Base-by-base conservation (phyloP, 2,113 vertebrate species). In the Pantherophis guttatus region DNA sequence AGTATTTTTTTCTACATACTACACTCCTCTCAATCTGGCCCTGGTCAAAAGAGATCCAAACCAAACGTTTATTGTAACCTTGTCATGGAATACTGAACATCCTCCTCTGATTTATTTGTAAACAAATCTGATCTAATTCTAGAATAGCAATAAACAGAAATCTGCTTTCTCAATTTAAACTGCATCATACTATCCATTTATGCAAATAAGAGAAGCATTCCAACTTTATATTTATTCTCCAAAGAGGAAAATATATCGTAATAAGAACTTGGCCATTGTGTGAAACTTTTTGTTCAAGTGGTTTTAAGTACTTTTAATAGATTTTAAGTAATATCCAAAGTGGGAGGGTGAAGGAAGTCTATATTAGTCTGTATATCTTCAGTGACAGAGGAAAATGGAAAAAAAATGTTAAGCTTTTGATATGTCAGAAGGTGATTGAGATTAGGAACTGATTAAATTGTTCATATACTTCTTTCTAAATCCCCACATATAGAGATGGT, bases 161-260 rank as follows among this genome's bases (percentile, higher is more conserved):
- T 44, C 81, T 52, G 11, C 26, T 62, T 57, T 21, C 39, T 29
- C 54, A 85, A 85, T 55, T 33, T 44, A 39, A 52, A 81, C 2
- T 26, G 85, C 29, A 29, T 59, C 3, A 29, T 48, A 7, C 10
- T 48, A 7, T 29, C 85, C 91, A 87, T 13, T 59, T 58, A 86
- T 87, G 57, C 26, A 87, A 87, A 62, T 2, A 33, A 7, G 57
- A 87, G 10, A 87, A 9, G 21, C 29, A 12, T 59, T 48, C 23
- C 26, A 58, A 39, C 5, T 44, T 23, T 58, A 44, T 39, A 81
- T 81, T 24, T 85, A 39, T 81, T 85, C 33, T 23, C 90, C 94
- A 92, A 91, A 39, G 87, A 92, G 90, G 92, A 58, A 70, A 94
- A 94, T 94, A 89, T 5, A 12, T 29, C 44, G 53, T 52, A 95